Base-by-base conservation (phyloP, 2,888 invertebrate species). In the Drosophila pseudotalamancana region DNA sequence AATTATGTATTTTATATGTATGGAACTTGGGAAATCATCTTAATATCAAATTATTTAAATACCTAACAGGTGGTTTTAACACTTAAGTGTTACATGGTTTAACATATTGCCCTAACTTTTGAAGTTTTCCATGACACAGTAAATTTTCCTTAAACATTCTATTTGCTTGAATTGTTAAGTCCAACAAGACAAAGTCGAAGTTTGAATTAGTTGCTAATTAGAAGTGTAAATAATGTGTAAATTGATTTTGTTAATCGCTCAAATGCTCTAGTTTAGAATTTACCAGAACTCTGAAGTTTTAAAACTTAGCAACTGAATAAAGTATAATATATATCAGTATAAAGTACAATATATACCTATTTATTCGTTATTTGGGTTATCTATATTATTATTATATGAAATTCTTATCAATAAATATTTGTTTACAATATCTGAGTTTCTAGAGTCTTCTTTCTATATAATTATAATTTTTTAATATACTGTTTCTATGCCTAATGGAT, bases 61-160 rank as follows among this genome's bases (percentile, higher is more conserved):
- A 55, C n/a, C 51, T 67, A 61, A 61, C 55, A 42, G 42, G 31
- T 61, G n/a, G 37, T 6, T 23, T 70, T 51, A 48, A 48, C 65
- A 70, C 50, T 21, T 46, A 39, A 46, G 29, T 37, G 50, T 18
- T 45, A 57, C 12, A 45, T 39, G 12, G 11, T 1, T 12, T 0
- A 14, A n/a, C 31, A 39, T 25, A n/a, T 31, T 27, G 3, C 18
- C 23, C 14, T 32, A 29, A 46, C 0, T 32, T 14, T n/a, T 48
- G 12, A 8, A 23, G 27, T 6, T 50, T 70, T 50, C 46, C 65
- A 42, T 29, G 40, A 55, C 54, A 42, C 11, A 27, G 46, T 23
- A 6, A n/a, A 35, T 6, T 31, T 46, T 25, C 35, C 14, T 64
- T 35, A n/a, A n/a, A 2, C 18, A 4, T 14, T 11, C 6, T 16